These are phyloP conservation scores for Falco columbarius DNA, from an alignment of 2,797 vertebrate genomes.

Conservation along the genomic window DNA sequence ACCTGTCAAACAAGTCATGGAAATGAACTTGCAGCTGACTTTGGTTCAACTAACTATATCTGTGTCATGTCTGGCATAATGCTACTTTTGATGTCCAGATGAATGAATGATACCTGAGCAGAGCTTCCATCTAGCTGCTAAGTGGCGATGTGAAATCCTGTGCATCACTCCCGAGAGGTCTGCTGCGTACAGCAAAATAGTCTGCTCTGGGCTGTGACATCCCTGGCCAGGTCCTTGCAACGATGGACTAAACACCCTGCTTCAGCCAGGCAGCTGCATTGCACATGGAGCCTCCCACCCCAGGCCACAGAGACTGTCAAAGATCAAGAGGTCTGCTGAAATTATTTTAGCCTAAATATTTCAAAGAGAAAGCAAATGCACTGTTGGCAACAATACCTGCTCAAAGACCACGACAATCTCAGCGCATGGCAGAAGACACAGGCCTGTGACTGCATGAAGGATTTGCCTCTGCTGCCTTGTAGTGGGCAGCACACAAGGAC, in stretches of 20 bases:
- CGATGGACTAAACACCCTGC: not conserved
- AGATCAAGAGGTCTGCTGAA: not conserved
- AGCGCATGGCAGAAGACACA: not conserved
- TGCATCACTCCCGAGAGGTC: not conserved
- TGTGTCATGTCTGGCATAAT: not conserved
- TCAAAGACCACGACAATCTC: not conserved
- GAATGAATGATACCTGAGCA: not conserved
- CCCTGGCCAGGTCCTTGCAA: rapidly evolving
- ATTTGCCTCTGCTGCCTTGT: not conserved
- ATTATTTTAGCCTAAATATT: not conserved
- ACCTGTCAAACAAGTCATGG: not conserved
- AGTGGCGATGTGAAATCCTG: not conserved
- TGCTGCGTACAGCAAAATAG: not conserved
- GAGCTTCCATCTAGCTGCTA: not conserved
- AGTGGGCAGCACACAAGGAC: not conserved
- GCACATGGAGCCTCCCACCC: not conserved
- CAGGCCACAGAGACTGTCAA: not conserved
- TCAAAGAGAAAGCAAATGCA: not conserved
- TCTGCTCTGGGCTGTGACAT: not conserved
- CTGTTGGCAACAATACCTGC: not conserved
- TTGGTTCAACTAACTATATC: not conserved
- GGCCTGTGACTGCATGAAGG: not conserved
- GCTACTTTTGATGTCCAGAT: not conserved
- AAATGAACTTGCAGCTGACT: not conserved
- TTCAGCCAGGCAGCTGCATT: not conserved